phyloP scores from a whole-genome alignment of 2,113 vertebrate genomes.

The Limanda limanda region DNA sequence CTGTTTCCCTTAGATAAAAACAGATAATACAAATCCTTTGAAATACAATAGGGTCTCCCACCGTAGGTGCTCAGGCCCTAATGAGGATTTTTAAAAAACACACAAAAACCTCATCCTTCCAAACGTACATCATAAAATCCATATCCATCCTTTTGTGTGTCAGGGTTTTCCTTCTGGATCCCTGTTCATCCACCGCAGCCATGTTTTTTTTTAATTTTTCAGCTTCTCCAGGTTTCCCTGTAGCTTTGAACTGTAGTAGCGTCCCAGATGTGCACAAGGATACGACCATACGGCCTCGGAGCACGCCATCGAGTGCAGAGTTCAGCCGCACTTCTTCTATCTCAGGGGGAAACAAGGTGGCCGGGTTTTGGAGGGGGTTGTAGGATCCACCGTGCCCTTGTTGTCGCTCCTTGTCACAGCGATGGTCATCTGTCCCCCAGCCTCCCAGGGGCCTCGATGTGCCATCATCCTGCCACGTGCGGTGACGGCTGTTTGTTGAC shows the following conservation, averaged over 20 bases:
- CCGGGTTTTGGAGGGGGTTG: neutral
- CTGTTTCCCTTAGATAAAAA: too few species aligned
- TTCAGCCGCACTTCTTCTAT: conserved; percentile 24
- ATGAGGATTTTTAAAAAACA: too few species aligned
- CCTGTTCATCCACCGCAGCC: neutral
- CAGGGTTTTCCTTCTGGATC: neutral
- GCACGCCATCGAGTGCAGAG: conserved; percentile 1
- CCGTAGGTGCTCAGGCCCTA: too few species aligned
- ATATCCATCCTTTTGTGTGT: neutral
- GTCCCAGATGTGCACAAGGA: conserved; percentile 31
- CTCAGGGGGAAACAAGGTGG: conserved; percentile 48
- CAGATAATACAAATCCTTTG: too few species aligned
- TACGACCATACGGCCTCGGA: conserved; percentile 11
- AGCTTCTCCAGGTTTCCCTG: conserved; percentile 20
- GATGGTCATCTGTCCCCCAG: conserved; percentile 32
- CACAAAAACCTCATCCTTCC: too few species aligned
- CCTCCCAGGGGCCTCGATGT: conserved; percentile 11
- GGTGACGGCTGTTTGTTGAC: conserved; percentile 35
- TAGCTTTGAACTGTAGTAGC: conserved; percentile 1
- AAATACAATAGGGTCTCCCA: too few species aligned
- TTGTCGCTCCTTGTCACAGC: conserved; percentile 6
- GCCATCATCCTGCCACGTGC: conserved; percentile 15
- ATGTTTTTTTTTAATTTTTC: neutral
- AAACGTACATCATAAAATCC: too few species aligned
- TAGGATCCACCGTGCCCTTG: neutral